Evolutionary conservation across 2,797 vertebrate genomes (phyloP).

Genomic region (Borostomias antarcticus): DNA sequence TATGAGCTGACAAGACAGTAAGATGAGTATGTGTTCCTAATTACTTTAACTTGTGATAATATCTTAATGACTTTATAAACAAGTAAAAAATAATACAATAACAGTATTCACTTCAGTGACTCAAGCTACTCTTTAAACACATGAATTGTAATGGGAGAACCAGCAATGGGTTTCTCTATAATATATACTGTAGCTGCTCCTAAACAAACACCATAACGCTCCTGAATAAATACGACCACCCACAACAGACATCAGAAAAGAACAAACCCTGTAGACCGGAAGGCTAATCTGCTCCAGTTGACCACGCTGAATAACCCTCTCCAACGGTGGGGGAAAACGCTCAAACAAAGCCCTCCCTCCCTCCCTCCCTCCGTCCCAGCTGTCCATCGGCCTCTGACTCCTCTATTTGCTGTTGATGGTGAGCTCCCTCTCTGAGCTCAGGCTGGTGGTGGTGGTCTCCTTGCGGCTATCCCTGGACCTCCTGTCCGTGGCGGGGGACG

Average conservation of each 20-base stretch:
- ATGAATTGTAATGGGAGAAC: constrained; percentile 15
- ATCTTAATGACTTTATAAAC: background rate
- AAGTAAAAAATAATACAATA: background rate
- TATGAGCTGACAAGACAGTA: too few species aligned
- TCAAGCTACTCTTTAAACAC: constrained; percentile 11
- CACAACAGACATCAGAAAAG: constrained; percentile 19
- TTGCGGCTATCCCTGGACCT: constrained; percentile 79
- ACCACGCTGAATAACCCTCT: constrained; percentile 19
- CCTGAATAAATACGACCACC: constrained; percentile 7
- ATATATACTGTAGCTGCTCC: background rate
- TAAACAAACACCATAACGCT: background rate
- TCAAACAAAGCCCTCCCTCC: background rate
- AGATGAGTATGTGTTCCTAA: background rate
- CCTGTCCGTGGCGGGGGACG: constrained; percentile 76
- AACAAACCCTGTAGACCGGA: constrained; percentile 37
- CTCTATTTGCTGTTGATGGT: constrained; percentile 63
- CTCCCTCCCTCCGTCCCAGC: constrained; percentile 14
- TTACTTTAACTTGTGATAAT: background rate
- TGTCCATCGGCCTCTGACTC: constrained; percentile 37
- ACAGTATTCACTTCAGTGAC: background rate
- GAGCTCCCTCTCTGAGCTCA: constrained; percentile 80
- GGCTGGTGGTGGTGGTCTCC: constrained; percentile 79
- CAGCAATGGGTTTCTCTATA: constrained; percentile 10
- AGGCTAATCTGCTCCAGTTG: constrained; percentile 28
- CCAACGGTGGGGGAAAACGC: constrained; percentile 19